Evolutionary conservation across 2,888 invertebrate genomes (phyloP).

Genomic region (Acholoe squamosa): DNA sequence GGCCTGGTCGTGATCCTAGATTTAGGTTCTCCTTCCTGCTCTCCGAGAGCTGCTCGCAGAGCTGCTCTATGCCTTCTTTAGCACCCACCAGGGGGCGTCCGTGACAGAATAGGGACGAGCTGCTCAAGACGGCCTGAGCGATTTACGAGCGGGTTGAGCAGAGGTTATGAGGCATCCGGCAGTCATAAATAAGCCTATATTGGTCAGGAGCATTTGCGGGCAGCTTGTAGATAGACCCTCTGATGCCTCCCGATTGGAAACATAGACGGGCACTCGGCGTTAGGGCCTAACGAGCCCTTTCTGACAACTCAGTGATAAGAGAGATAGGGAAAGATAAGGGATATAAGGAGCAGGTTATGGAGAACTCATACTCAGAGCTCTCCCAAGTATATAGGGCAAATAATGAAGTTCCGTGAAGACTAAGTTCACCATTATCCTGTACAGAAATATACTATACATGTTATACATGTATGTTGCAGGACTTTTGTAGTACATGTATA

Average conservation of each 20-base stretch:
- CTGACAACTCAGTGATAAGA: slow-evolving; percentile 1
- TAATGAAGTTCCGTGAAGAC: too few species aligned
- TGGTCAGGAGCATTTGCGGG: slow-evolving; percentile 28
- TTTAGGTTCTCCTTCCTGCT: slow-evolving; percentile 15
- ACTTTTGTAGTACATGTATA: too few species aligned
- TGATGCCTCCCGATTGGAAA: slow-evolving; percentile 32
- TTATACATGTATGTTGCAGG: too few species aligned
- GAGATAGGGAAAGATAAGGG: background rate
- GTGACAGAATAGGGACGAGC: slow-evolving; percentile 50
- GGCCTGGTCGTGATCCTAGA: background rate
- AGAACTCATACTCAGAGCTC: too few species aligned
- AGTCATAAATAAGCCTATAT: slow-evolving; percentile 38
- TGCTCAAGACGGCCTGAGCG: slow-evolving; percentile 38
- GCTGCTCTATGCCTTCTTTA: background rate
- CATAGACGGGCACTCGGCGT: background rate
- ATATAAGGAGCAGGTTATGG: background rate
- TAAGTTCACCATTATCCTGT: too few species aligned
- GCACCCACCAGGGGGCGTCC: slow-evolving; percentile 24
- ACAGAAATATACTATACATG: too few species aligned
- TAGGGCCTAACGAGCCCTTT: slow-evolving; percentile 13
- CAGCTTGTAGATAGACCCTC: background rate
- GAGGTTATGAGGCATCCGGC: slow-evolving; percentile 50
- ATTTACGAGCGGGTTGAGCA: slow-evolving; percentile 38
- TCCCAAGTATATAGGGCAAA: too few species aligned
- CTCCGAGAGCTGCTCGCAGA: background rate